These are phyloP conservation scores for Odontesthes bonariensis DNA, from an alignment of 2,113 vertebrate genomes.

Conservation along the genomic window DNA sequence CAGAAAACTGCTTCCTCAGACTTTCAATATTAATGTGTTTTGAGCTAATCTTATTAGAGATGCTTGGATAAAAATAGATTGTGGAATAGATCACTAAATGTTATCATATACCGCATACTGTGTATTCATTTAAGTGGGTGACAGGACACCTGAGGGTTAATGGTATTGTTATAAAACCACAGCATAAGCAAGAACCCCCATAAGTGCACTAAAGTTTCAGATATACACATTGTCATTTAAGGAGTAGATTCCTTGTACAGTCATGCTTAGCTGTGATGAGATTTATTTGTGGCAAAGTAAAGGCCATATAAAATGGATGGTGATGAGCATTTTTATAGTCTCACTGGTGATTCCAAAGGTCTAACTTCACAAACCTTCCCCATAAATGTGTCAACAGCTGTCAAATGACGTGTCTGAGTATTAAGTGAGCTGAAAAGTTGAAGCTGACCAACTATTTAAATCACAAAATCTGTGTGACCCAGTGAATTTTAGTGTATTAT, in stretches of 20 bases:
- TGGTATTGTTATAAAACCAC: constrained; percentile 44
- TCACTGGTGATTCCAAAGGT: constrained; percentile 3
- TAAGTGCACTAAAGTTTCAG: neutral
- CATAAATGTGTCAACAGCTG: constrained; percentile 12
- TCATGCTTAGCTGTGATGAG: neutral
- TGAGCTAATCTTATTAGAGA: constrained; percentile 65
- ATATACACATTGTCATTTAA: constrained; percentile 5
- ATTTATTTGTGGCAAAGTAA: neutral
- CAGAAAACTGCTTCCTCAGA: constrained; percentile 66
- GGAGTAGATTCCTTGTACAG: too few relatives aligned
- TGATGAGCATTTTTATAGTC: neutral
- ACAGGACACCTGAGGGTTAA: constrained; percentile 63
- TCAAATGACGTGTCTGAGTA: neutral
- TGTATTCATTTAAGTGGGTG: constrained; percentile 33
- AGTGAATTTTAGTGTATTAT: constrained; percentile 12
- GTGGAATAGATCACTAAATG: constrained; percentile 35
- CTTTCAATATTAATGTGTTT: constrained; percentile 63
- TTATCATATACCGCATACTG: constrained; percentile 15
- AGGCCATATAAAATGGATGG: constrained; percentile 1
- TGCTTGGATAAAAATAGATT: constrained; percentile 52
- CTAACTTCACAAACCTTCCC: neutral
- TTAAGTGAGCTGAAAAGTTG: constrained; percentile 2
- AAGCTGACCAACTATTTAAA: constrained; percentile 4
- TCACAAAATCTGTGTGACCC: neutral
- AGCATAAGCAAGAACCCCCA: constrained; percentile 45